Base-by-base conservation (phyloP, 2,113 vertebrate genomes). In the Dendrocopos noguchii region DNA sequence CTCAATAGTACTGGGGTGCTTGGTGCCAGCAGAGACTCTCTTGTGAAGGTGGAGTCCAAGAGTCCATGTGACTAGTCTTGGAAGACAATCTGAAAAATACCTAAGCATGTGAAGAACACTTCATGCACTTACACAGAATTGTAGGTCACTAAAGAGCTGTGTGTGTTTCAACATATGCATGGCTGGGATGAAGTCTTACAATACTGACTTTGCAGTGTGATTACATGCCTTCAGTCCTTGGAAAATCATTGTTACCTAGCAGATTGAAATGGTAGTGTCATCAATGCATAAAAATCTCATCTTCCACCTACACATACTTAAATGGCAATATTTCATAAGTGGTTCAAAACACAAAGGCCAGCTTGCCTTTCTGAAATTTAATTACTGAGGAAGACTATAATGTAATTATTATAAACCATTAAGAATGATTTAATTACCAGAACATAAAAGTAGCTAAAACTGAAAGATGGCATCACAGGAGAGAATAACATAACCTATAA, bases 331-430 rank as follows among this genome's bases (percentile, higher is more conserved):
- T 29, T 82, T 85, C 28, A 16, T 64, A 63, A 64, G n/a, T 18
- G 15, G 17, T 82, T 29, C 29, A 81, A 93, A 90, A 39, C 59
- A 79, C 46, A 81, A 89, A 80, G 77, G 17, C 31, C 79, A 92
- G 60, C 44, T 39, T 86, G 64, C 79, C 55, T 91, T 93, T 95
- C 29, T 61, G 66, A 80, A 17, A 24, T 77, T 47, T 92, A 94
- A 93, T 95, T 96, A 91, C 46, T 10, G 20, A 59, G 44, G 17
- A 91, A 90, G 60, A 92, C 60, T 91, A 78, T 25, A 46, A 80
- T 27, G 50, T 50, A 78, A 68, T 95, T 94, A 92, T 31, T 59
- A 39, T 94, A 95, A 95, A 93, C 0, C 16, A 52, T 46, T 77
- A 74, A 25, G 88, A 82, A 74, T 16, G 15, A 63, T 84, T 94